Evolutionary conservation across 92 coral and sea anemone species (phyloP).

Genomic region (Metridium senile): DNA sequence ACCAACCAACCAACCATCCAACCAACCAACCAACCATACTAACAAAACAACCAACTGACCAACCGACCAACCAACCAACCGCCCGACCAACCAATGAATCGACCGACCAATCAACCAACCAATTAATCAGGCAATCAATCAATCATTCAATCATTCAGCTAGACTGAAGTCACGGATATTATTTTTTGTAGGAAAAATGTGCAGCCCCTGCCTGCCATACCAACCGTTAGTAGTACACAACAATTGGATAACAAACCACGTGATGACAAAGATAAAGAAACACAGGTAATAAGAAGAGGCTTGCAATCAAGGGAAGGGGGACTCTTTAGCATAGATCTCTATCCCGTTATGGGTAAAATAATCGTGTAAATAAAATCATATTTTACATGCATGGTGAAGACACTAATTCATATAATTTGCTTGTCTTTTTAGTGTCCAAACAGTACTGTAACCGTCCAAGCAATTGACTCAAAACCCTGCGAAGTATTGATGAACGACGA

Average conservation of each 20-base stretch:
- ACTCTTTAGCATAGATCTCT: no score
- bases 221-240: not conserved
- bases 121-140: not conserved
- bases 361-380: no score
- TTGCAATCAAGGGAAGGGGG: not conserved
- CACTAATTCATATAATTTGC: not conserved
- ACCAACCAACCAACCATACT: not conserved
- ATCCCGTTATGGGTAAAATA: no score
- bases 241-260: not conserved
- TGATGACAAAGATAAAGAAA: not conserved
- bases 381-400: no score
- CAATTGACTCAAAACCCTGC: not conserved
- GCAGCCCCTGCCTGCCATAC: not conserved
- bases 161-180: no score
- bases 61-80: not conserved
- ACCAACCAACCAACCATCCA: not conserved
- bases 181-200: not conserved
- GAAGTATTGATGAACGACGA: not conserved
- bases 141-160: no score
- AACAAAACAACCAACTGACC: not conserved
- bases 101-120: not conserved
- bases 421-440: not conserved
- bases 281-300: not conserved
- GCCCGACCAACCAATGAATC: not conserved
- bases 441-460: not conserved